Percentiles rank a stretch among this genome's conserved stretches.
These are phyloP conservation scores for Drosophila biarmipes DNA, from an alignment of 1,140 invertebrate genomes.

Conservation along the genomic window DNA sequence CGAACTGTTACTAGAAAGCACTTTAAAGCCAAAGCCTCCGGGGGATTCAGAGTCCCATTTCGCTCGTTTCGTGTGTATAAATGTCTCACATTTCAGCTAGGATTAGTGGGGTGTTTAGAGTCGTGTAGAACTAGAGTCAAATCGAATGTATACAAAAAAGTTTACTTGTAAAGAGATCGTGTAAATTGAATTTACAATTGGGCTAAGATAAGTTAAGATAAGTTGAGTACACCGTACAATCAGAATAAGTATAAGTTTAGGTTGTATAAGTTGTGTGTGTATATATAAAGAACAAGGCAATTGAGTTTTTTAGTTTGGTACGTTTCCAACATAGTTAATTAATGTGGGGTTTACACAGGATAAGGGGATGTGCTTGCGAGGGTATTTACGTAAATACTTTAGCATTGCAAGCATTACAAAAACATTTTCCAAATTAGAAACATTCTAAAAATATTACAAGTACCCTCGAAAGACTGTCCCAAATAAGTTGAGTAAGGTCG, in stretches of 20 bases:
- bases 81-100: slow-evolving; percentile 44
- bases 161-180: slow-evolving; percentile 36
- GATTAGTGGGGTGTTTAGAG: slow-evolving; percentile 29
- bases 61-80: slow-evolving; percentile 46
- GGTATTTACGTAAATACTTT: neutral
- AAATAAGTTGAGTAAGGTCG: slow-evolving; percentile 10
- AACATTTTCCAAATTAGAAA: neutral
- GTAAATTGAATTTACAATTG: slow-evolving; percentile 80
- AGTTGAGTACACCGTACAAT: slow-evolving; percentile 38
- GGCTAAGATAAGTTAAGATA: slow-evolving; percentile 8
- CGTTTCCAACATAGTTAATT: slow-evolving; percentile 57
- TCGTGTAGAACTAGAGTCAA: slow-evolving; percentile 47
- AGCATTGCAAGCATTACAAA: neutral
- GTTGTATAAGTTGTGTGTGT: slow-evolving; percentile 53
- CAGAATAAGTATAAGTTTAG: slow-evolving; percentile 48
- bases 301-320: slow-evolving; percentile 64
- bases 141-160: slow-evolving; percentile 62
- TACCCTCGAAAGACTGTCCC: neutral
- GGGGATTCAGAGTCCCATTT: slow-evolving; percentile 4
- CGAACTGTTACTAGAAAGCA: slow-evolving; percentile 67
- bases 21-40: slow-evolving; percentile 61
- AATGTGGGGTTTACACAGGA: slow-evolving; percentile 21
- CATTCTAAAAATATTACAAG: neutral
- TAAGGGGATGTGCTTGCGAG: neutral
- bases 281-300: slow-evolving; percentile 75